A percentile compares a stretch with the other conserved stretches of the same genome.
These are phyloP conservation scores for Rissa tridactyla DNA, from an alignment of 2,113 vertebrate genomes.

Conservation along the genomic window DNA sequence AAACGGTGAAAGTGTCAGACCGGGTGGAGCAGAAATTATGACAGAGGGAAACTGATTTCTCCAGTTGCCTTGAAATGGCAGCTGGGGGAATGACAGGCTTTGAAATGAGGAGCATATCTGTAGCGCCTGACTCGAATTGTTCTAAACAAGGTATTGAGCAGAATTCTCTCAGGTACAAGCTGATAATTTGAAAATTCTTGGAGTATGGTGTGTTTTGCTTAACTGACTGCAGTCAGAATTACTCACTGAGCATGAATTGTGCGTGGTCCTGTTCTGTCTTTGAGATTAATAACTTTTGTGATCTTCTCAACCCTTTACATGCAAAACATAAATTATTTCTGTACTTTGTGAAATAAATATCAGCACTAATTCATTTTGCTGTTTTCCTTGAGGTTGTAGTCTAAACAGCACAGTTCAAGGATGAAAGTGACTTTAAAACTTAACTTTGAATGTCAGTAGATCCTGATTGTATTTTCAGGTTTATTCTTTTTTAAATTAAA, in stretches of 20 bases:
- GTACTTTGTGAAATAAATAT: not conserved
- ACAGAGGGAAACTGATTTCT: constrained; percentile 28
- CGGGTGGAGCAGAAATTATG: constrained; percentile 22
- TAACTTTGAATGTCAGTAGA: not conserved
- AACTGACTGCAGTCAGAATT: not conserved
- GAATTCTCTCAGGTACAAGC: not conserved
- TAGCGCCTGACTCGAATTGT: not conserved
- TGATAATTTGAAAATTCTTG: not conserved
- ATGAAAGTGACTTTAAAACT: not conserved
- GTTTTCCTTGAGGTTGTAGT: not conserved
- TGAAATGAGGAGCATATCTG: not conserved
- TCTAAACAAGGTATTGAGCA: not conserved
- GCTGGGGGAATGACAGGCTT: constrained; percentile 2
- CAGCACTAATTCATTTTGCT: not conserved
- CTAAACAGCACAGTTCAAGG: not conserved
- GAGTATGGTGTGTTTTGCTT: not conserved
- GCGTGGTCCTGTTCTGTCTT: not conserved
- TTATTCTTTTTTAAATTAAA: not conserved
- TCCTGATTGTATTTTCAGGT: not conserved
- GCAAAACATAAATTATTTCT: not conserved
- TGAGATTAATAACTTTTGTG: not conserved
- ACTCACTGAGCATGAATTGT: not conserved
- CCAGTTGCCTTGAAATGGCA: constrained; percentile 32
- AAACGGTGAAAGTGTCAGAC: not conserved
- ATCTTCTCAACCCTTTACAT: not conserved